A percentile compares a stretch with the other conserved stretches of the same genome.
Conservation (phyloP, 2,797 vertebrate species). For the Stomatorhinus walkeri region DNA sequence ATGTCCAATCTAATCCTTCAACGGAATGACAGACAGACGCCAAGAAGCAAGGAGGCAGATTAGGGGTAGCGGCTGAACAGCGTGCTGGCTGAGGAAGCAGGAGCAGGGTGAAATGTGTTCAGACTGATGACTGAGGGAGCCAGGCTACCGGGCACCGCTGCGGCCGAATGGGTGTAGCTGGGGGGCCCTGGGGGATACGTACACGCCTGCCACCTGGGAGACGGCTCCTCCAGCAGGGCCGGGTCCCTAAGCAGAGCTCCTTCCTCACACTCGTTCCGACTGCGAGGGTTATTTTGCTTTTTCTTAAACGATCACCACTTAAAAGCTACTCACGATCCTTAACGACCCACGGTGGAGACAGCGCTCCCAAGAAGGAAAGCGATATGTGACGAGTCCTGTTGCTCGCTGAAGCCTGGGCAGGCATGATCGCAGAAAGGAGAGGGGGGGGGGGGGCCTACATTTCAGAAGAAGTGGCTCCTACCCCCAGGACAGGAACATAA, state of each 20-base stretch:
- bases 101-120: conserved; percentile 42
- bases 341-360: neutral
- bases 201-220: conserved; percentile 31
- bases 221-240: neutral
- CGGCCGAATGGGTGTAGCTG: conserved; percentile 30
- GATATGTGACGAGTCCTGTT: neutral
- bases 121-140: conserved; percentile 38
- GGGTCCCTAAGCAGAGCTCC: neutral
- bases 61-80: conserved; percentile 24
- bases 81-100: conserved; percentile 31
- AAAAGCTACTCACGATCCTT: neutral
- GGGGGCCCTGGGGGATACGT: conserved; percentile 39
- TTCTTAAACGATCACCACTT: neutral
- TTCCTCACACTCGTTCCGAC: neutral
- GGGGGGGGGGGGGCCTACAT: conserved; percentile 57
- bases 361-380: neutral
- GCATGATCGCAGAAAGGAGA: conserved; percentile 45
- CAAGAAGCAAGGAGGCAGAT: conserved; percentile 16
- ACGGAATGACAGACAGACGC: neutral
- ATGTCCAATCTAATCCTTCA: conserved; percentile 22
- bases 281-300: neutral
- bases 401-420: neutral
- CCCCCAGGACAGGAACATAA: conserved; percentile 53
- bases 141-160: conserved; percentile 35
- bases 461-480: conserved; percentile 20